Evolutionary conservation across 2,888 invertebrate genomes (phyloP), one percentile per base, ranked within the genome.

Genomic region (Fragum fragum): DNA sequence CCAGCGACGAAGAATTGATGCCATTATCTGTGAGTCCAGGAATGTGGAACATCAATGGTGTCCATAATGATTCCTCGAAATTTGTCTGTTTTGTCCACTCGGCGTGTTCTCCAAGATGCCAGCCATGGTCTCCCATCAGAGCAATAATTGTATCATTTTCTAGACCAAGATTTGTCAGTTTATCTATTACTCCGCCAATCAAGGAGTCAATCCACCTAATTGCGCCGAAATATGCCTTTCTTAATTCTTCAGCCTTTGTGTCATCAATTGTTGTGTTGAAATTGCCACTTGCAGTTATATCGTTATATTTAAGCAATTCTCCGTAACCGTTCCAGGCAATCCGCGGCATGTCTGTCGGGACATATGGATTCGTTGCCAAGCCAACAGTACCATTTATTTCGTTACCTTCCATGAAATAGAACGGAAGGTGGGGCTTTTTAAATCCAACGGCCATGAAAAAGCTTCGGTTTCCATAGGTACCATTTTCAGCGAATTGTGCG

Each of bases 21-120:
- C 61, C 61, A 18, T 16, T 32, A 32, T 61, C 61, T 14, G 61
- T 61, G 18, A 61, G 5, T 9, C 61, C 61, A 0, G 61, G 61
- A 18, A 61, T 61, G 61, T 61, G 61, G n/a, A 61, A 61, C 61
- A 61, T 61, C 29, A 61, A 61, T 61, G 61, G 61, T 18, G 61
- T 61, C 61, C 61, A 61, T n/a, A 32, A n/a, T 11, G 61, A 61
- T 32, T 61, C 61, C 32, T 61, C 61, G 18, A 61, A 61, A n/a
- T 61, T 61, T 28, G 61, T 61, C 18, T 61, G 61, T 61, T 61
- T 61, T 18, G 28, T 18, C 61, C 61, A 61, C n/a, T 28, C 18
- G 32, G 26, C 28, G 61, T 61, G 61, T 9, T 61, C 61, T 14
- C 61, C 61, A 1, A 61, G 61, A 32, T 61, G 61, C 14, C 14